A percentile compares a stretch with the other conserved stretches of the same genome.
Conservation (phyloP, 2,888 invertebrate species). For the Diachrysia chrysitis region DNA sequence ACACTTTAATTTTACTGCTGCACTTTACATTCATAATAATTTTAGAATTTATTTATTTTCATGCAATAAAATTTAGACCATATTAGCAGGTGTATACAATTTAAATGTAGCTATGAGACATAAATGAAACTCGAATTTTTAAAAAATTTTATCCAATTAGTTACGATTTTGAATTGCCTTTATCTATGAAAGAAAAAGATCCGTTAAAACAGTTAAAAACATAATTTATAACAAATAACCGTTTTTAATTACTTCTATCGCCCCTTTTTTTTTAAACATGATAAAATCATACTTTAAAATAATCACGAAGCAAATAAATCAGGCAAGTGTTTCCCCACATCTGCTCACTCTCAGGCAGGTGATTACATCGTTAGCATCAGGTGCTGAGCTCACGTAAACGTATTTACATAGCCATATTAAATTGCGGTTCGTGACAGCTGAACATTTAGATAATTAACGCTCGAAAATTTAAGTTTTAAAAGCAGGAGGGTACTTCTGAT, state of each 20-base stretch:
- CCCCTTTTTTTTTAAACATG: background rate
- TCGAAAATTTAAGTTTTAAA: background rate
- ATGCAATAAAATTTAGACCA: background rate
- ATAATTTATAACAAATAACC: no score
- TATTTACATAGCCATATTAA: slow-evolving; percentile 38
- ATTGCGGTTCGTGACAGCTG: slow-evolving; percentile 23
- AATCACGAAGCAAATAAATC: slow-evolving; percentile 22
- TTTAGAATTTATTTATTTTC: background rate
- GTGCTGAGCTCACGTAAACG: slow-evolving; percentile 28
- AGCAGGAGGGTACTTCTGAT: no score
- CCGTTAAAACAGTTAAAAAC: no score
- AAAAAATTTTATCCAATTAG: no score
- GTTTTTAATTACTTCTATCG: background rate
- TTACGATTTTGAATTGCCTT: no score
- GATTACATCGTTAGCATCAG: slow-evolving; percentile 46
- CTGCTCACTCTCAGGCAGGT: slow-evolving; percentile 41
- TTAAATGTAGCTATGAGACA: no score
- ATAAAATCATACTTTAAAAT: slow-evolving; percentile 13
- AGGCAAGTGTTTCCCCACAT: slow-evolving; percentile 13
- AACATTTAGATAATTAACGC: slow-evolving; percentile 18
- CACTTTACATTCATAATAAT: background rate
- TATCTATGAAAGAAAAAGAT: no score
- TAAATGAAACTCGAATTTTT: no score
- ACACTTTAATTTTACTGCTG: background rate
- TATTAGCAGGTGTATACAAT: no score